A percentile compares a stretch with the other conserved stretches of the same genome.
These are phyloP conservation scores for Aeoliscus strigatus DNA, from an alignment of 2,797 vertebrate genomes.

Conservation along the genomic window DNA sequence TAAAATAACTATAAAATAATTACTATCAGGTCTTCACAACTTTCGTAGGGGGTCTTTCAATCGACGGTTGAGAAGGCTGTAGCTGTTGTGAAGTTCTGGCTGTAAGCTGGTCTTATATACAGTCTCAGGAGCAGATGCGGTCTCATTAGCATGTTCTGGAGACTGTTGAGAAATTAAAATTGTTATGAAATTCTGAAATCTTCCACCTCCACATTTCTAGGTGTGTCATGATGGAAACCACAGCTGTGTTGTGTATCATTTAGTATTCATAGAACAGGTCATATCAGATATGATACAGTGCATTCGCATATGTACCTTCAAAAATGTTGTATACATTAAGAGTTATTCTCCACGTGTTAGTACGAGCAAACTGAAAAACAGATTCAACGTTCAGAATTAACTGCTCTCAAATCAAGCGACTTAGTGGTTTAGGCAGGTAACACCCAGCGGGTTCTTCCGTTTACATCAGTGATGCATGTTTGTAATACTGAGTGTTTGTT, in stretches of 20 bases:
- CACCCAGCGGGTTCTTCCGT: background rate
- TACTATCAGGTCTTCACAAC: constrained; percentile 12
- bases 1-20: background rate
- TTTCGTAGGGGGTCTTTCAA: background rate
- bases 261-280: background rate
- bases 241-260: background rate
- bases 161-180: constrained; percentile 9
- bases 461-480: no score
- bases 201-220: constrained; percentile 6
- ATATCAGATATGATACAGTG: background rate
- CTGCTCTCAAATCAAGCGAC: constrained; percentile 17
- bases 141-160: constrained; percentile 3
- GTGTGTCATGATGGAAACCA: constrained; percentile 1
- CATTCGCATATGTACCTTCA: background rate
- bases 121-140: background rate
- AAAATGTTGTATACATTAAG: no score
- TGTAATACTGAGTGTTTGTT: constrained; percentile 6
- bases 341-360: background rate
- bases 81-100: constrained; percentile 4
- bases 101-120: constrained; percentile 31
- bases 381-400: background rate
- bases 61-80: constrained; percentile 1
- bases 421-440: constrained; percentile 12
- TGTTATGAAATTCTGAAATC: constrained; percentile 35
- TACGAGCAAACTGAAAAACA: constrained; percentile 13